phyloP scores from a whole-genome alignment of 2,113 vertebrate genomes.

The Jaculus jaculus region DNA sequence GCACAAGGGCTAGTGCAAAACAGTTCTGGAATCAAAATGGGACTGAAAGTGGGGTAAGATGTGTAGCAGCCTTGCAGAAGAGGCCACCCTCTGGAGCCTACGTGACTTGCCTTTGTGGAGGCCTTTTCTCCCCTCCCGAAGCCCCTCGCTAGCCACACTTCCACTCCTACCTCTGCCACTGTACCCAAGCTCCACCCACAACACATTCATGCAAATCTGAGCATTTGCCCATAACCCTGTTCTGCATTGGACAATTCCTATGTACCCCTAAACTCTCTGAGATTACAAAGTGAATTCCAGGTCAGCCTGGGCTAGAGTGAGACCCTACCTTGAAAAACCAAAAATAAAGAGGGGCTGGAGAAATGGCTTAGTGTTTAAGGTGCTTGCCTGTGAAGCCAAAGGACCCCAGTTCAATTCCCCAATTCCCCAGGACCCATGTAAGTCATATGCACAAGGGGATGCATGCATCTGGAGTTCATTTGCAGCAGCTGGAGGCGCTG shows the following conservation, averaged over 20 bases:
- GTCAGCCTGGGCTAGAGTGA: no score
- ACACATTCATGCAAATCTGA: not conserved
- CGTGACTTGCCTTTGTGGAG: not conserved
- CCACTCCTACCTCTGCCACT: not conserved
- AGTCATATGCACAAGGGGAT: no score
- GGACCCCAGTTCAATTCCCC: no score
- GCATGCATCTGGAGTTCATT: no score
- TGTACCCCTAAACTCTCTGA: not conserved
- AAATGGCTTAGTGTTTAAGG: no score
- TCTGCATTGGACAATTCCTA: not conserved
- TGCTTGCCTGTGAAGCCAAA: no score
- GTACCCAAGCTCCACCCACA: not conserved
- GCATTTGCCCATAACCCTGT: not conserved
- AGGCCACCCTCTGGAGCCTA: not conserved
- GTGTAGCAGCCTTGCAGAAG: not conserved
- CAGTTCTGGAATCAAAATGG: not conserved
- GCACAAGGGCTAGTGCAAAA: not conserved
- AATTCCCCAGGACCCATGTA: no score
- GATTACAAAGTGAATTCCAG: no score
- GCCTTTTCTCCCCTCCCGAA: not conserved
- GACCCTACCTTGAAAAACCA: no score
- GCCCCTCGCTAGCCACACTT: not conserved
- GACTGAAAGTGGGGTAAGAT: not conserved
- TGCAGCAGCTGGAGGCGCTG: no score
- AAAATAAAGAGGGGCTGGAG: no score